Evolutionary conservation across 92 coral and sea anemone species (phyloP), one percentile per base, ranked within the genome.

Genomic region (Epizoanthus rinbou): DNA sequence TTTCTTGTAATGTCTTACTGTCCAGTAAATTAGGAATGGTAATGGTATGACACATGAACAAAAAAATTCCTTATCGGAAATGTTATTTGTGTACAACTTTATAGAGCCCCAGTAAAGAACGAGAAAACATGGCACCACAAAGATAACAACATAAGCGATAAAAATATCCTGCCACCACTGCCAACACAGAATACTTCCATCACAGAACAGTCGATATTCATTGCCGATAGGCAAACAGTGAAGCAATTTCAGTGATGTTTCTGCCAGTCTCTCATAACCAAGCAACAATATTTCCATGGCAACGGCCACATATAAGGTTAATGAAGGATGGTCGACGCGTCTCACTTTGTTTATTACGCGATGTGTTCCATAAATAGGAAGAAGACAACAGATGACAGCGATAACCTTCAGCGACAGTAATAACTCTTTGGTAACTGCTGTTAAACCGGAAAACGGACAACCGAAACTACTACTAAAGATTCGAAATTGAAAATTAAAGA

Each of bases 361-460:
- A 31, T 41, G 43, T 31, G n/a, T 22, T 31, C 35, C 62, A 64
- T 79, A 90, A 23, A 87, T 66, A 4, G 74, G 75, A 37, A 87
- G 35, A 13, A 87, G 78, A 1, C 45, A 79, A 0, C 76, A 66
- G n/a, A 87, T 84, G 41, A 81, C 73, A 0, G 84, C 80, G 66
- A 87, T 71, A 8, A 84, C 88, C 21, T 79, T 73, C 9, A 76
- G 35, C 25, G 93, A 57, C 67, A 79, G 71, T 50, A 84, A 90
- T 14, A 90, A 33, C 53, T 90, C 91, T 56, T 90, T 90, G 8
- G 86, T 87, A 56, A 90, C 91, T 1, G 80, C 93, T 13, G 88
- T 87, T 35, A 89, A 63, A 11, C 95, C 95, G 6, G 90, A 87
- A 74, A 91, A 91, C 13, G 95, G 95, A 28, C 95, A 91, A 19